Percentiles rank a stretch among this genome's conserved stretches.
phyloP scores from a whole-genome alignment of 2,888 invertebrate species.

The Parnassius mnemosyne region DNA sequence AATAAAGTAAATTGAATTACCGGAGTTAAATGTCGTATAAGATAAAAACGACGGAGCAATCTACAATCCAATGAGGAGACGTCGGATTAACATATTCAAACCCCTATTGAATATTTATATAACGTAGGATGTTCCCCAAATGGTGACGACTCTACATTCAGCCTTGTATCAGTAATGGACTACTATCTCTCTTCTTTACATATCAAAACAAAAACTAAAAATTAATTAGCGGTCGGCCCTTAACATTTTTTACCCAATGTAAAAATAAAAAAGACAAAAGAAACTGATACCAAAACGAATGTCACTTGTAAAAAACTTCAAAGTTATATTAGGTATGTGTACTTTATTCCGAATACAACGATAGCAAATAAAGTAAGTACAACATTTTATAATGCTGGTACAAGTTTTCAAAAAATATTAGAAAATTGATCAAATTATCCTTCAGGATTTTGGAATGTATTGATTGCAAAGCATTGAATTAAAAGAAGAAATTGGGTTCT shows the following conservation, averaged over 20 bases:
- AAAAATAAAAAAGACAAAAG: conserved; percentile 24
- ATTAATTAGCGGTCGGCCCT: conserved; percentile 49
- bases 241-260: conserved; percentile 30
- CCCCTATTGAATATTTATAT: conserved; percentile 79
- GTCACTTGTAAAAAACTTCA: conserved; percentile 7
- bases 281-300: conserved; percentile 23
- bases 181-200: conserved; percentile 61
- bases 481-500: too few relatives aligned
- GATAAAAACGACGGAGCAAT: conserved; percentile 80
- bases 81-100: conserved; percentile 77
- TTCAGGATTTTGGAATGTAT: too few relatives aligned
- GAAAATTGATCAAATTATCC: too few relatives aligned
- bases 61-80: conserved; percentile 79
- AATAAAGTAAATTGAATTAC: conserved; percentile 80
- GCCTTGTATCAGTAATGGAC: conserved; percentile 71
- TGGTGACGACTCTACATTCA: conserved; percentile 57
- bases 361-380: too few relatives aligned
- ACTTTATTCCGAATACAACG: background rate
- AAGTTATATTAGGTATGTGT: background rate
- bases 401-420: too few relatives aligned
- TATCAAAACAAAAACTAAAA: conserved; percentile 63
- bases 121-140: conserved; percentile 49
- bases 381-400: too few relatives aligned
- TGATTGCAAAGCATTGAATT: too few relatives aligned
- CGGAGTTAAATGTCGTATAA: conserved; percentile 80